Evolutionary conservation across 2,797 vertebrate species (phyloP), one percentile per base, ranked within the genome.

Genomic region (Gephyroberyx darwinii): DNA sequence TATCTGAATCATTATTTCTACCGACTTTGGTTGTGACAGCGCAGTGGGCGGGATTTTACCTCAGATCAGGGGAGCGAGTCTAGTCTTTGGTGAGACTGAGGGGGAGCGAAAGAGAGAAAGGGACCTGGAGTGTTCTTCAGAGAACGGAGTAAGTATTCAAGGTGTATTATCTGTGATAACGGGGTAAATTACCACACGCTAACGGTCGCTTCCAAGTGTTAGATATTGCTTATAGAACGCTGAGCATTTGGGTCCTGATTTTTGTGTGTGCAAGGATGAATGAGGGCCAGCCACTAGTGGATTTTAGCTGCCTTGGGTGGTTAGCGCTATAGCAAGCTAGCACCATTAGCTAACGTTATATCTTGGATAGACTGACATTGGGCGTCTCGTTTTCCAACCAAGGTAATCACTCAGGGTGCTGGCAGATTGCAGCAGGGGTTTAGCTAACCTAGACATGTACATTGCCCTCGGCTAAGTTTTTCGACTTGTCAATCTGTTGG

Each of bases 61-160:
- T 89, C 92, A 82, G 91, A 88, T 89, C 90, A 88, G 90, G 86
- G 90, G 88, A 93, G 90, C 84, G 86, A 91, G 91, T 89, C 86
- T 85, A 77, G 90, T 88, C 86, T 86, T 86, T 80, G 80, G 82
- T 90, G 88, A 93, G 92, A 93, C 92, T 84, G 92, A 91, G 91
- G 88, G 91, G 89, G 92, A 92, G 91, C 87, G 84, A 86, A 69
- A 86, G 88, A 82, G 91, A 89, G 91, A 84, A 84, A 87, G 91
- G 91, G 88, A 89, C 64, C 76, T 51, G 88, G 90, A 90, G 88
- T 86, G 79, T 80, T 80, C 82, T 88, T 83, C 89, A 83, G 84
- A 88, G 88, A 89, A 89, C 90, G 71, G 91, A 90, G 94, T 95
- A 86, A 94, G 94, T 94, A 90, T 86, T 83, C 74, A 60, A 57